A percentile compares a stretch with the other conserved stretches of the same genome.
phyloP scores from a whole-genome alignment of 2,113 vertebrate genomes.

The Tautogolabrus adspersus region DNA sequence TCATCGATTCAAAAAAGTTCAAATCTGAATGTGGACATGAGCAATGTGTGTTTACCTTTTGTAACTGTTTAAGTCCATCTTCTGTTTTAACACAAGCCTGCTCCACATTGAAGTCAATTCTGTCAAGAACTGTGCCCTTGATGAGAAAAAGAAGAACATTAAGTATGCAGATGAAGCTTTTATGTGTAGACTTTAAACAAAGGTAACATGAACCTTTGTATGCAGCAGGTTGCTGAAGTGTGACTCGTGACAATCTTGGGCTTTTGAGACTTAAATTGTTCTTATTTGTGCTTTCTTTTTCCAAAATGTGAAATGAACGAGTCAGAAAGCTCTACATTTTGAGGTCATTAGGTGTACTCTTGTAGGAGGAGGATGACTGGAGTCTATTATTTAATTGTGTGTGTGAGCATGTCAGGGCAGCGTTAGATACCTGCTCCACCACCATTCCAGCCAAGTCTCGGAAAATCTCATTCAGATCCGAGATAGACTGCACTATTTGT shows the following conservation, averaged over 20 bases:
- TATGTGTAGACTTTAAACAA: not conserved
- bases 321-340: not conserved
- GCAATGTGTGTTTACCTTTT: slow-evolving; percentile 87
- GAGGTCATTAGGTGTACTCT: not conserved
- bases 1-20: not conserved
- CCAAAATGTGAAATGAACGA: not conserved
- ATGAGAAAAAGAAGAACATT: slow-evolving; percentile 7
- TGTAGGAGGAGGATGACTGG: not conserved
- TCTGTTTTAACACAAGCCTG: slow-evolving; percentile 97
- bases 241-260: not conserved
- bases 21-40: not conserved
- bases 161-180: not conserved
- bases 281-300: not conserved
- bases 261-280: too few relatives aligned
- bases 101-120: slow-evolving; percentile 98
- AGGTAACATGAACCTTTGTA: not conserved
- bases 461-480: slow-evolving; percentile 97
- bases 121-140: slow-evolving; percentile 96
- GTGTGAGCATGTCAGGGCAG: not conserved
- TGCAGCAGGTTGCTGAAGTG: not conserved
- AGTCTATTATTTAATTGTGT: not conserved
- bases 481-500: slow-evolving; percentile 98
- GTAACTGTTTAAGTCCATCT: slow-evolving; percentile 95
- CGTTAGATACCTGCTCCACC: slow-evolving; percentile 91
- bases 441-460: slow-evolving; percentile 96